A percentile compares a stretch with the other conserved stretches of the same genome.
phyloP scores from a whole-genome alignment of 2,113 vertebrate species.

The Dicaeum eximium region DNA sequence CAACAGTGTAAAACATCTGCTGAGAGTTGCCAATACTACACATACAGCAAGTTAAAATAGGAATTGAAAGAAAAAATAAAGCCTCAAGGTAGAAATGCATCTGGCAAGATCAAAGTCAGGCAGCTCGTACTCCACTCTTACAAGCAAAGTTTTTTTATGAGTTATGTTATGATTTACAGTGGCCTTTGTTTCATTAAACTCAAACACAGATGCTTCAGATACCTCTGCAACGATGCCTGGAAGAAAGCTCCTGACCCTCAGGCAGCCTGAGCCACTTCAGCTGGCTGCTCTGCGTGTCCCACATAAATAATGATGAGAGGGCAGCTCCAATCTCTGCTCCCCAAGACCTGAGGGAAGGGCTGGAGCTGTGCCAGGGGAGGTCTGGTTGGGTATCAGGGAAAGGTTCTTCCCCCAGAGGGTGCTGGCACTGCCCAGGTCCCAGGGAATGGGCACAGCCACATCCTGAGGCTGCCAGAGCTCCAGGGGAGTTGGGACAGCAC shows the following conservation, averaged over 20 bases:
- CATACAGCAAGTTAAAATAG: not conserved
- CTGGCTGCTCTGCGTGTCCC: not conserved
- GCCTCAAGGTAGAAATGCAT: not conserved
- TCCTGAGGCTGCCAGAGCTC: not conserved
- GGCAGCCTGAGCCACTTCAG: not conserved
- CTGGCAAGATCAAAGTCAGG: conserved; percentile 13
- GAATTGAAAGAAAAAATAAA: not conserved
- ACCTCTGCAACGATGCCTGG: not conserved
- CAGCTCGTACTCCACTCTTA: not conserved
- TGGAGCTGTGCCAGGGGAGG: not conserved
- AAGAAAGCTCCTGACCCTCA: not conserved
- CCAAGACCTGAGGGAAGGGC: fast-evolving
- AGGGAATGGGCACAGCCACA: not conserved
- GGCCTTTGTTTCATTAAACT: not conserved
- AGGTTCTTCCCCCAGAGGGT: not conserved
- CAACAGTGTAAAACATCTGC: not conserved
- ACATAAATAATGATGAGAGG: not conserved
- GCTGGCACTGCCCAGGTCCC: not conserved
- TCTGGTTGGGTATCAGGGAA: fast-evolving
- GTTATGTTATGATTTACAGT: not conserved
- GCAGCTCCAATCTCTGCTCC: not conserved
- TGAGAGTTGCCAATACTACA: not conserved
- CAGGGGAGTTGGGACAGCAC: fast-evolving
- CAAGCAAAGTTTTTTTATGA: not conserved
- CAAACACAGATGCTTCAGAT: not conserved